phyloP scores from a whole-genome alignment of 2,888 invertebrate genomes.

The Xestia ashworthii region DNA sequence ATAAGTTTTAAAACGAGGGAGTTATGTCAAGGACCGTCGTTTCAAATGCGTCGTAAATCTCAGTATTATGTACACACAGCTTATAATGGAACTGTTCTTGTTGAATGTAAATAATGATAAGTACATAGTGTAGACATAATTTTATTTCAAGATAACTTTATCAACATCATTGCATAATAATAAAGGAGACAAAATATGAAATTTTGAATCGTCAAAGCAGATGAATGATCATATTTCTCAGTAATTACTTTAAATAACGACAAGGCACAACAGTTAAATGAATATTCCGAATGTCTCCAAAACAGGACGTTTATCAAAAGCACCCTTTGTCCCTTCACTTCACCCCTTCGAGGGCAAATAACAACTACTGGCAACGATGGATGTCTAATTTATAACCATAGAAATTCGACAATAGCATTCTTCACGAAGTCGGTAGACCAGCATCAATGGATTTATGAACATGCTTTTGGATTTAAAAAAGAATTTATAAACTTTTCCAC shows the following conservation, averaged over 20 bases:
- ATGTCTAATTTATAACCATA: constrained; percentile 52
- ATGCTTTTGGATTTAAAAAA: constrained; percentile 43
- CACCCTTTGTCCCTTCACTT: constrained; percentile 56
- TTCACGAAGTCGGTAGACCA: constrained; percentile 28
- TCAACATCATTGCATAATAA: not conserved
- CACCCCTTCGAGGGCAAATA: constrained; percentile 52
- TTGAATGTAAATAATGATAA: constrained; percentile 45
- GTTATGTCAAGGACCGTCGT: constrained; percentile 33
- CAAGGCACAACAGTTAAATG: constrained; percentile 25
- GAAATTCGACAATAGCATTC: constrained; percentile 40
- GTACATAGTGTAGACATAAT: constrained; percentile 6
- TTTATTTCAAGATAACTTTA: constrained; percentile 25
- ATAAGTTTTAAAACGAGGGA: constrained; percentile 44
- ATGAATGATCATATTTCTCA: not conserved
- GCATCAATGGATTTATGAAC: constrained; percentile 45
- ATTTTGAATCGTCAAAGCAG: constrained; percentile 12
- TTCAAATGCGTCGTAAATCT: constrained; percentile 36
- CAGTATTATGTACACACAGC: constrained; percentile 1
- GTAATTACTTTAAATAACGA: constrained; percentile 24
- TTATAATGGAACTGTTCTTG: constrained; percentile 36
- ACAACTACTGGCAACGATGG: constrained; percentile 56
- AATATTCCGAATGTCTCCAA: constrained; percentile 34
- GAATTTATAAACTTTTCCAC: constrained; percentile 46
- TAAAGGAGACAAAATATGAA: constrained; percentile 14
- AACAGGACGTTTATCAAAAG: constrained; percentile 59